These are phyloP conservation scores for Siniperca knerii DNA, from an alignment of 2,113 vertebrate genomes.

Conservation along the genomic window DNA sequence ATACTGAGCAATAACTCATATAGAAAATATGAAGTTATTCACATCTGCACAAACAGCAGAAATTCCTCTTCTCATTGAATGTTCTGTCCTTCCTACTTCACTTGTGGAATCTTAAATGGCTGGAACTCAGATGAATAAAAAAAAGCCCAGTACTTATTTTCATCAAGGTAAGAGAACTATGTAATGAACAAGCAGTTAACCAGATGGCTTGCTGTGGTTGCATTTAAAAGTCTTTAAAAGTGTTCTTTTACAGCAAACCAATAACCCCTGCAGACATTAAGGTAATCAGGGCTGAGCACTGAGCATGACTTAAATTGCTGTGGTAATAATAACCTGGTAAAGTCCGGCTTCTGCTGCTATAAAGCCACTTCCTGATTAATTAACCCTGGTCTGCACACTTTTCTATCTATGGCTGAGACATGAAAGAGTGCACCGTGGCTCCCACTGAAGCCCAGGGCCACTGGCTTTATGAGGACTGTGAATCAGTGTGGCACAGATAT, in stretches of 20 bases:
- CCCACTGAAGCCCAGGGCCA: conserved; percentile 26
- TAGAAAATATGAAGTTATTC: conserved; percentile 1
- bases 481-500: conserved; percentile 52
- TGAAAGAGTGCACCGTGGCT: conserved; percentile 15
- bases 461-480: conserved; percentile 60
- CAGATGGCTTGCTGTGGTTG: conserved; percentile 1
- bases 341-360: conserved; percentile 20
- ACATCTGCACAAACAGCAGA: neutral
- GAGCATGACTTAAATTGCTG: conserved; percentile 18
- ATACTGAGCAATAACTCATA: neutral
- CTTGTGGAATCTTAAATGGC: neutral
- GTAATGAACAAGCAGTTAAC: conserved; percentile 5
- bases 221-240: conserved; percentile 27
- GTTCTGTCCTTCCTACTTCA: neutral
- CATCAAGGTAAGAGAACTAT: neutral
- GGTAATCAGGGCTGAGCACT: conserved; percentile 23
- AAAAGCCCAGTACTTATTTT: neutral
- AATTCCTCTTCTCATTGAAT: neutral
- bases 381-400: neutral
- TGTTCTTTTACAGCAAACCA: conserved; percentile 46
- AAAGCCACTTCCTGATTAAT: conserved; percentile 45
- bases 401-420: conserved; percentile 23
- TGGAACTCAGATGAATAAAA: conserved; percentile 5
- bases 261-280: conserved; percentile 31
- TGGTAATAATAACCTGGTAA: conserved; percentile 36